Evolutionary conservation across 2,113 vertebrate species (phyloP), one percentile per base, ranked within the genome.

Genomic region (Canis aureus): DNA sequence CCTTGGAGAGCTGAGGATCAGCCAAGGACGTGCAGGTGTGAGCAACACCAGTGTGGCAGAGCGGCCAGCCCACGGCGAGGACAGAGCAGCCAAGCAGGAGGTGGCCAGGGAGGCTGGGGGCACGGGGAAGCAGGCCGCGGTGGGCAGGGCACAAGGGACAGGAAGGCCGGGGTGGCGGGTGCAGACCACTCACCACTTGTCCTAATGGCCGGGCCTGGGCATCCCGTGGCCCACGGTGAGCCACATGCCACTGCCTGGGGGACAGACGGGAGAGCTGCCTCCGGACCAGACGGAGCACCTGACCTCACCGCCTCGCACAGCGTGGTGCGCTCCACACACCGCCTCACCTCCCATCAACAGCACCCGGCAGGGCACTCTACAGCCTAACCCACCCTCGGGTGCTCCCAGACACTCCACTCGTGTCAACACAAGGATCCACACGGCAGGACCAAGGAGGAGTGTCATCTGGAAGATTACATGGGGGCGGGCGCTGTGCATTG

Each of bases 81-180:
- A 51, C 43, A 85, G 23, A 60, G 64, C 32, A 9, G 2, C 73
- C 55, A 32, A 1, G 11, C 12, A 3, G 57, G 67, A 11, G 32
- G 83, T 4, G 32, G 12, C 16, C 82, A 5, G n/a, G 27, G 20
- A 20, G 32, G 27, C n/a, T 2, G n/a, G 43, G 35, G 67, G 43
- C 1, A 5, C 9, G 43, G 15, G 67, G n/a, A 19, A 17, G 15
- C 23, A 10, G 35, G 20, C 10, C 15, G 6, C 43, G 7, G 43
- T 11, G 9, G 6, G 10, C 0, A 8, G 22, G 67, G 51, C n/a
- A 5, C n/a, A 8, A 0, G 32, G 17, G 66, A n/a, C 1, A 69
- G 32, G 66, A n/a, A 69, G 66, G 15, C 66, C 60, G 9, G 8
- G 60, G 23, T 8, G 60, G 25, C 25, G 6, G 43, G 43, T 43